Evolutionary conservation across 2,888 invertebrate species (phyloP), one percentile per base, ranked within the genome.

Genomic region (Cantharis lateralis): DNA sequence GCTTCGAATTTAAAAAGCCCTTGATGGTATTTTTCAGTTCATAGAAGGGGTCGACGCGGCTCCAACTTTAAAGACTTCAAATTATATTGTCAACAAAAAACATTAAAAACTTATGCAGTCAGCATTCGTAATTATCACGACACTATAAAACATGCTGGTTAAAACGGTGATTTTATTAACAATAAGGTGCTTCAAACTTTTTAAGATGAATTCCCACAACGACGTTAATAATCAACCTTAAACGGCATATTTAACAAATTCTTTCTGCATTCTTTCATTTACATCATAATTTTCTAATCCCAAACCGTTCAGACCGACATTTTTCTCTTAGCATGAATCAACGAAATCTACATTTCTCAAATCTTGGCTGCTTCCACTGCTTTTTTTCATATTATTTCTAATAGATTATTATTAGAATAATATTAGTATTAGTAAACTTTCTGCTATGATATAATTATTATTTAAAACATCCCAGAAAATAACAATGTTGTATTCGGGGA

Each of bases 11-110:
- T 71, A 70, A 77, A 77, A 77, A 70, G 70, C 73, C 73, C 77
- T 64, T 73, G 72, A 72, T 71, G 73, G 70, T 73, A 76, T 76
- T 76, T 77, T 71, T 74, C 74, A 69, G 74, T 71, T 74, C 63
- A 66, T 66, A 24, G 64, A 66, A 66, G 20, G 48, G 64, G 64
- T 66, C 64, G 64, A 66, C n/a, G 7, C 64, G 20, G n/a, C 20
- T 66, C 24, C 48, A 48, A 48, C 48, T 20, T 66, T 66, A 66
- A 66, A 66, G 11, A 66, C 24, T 66, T 66, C 24, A 66, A 66
- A 66, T 66, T 66, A 24, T 24, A 13, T 66, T 66, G 64, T 66
- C 64, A 24, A 66, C 24, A 66, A 66, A 48, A 66, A 66, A 24
- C 24, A 66, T 66, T 7, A 66, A 66, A 66, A 66, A 24, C 24